These are phyloP conservation scores for Argynnis bischoffii DNA, from an alignment of 2,888 invertebrate genomes.

Conservation along the genomic window DNA sequence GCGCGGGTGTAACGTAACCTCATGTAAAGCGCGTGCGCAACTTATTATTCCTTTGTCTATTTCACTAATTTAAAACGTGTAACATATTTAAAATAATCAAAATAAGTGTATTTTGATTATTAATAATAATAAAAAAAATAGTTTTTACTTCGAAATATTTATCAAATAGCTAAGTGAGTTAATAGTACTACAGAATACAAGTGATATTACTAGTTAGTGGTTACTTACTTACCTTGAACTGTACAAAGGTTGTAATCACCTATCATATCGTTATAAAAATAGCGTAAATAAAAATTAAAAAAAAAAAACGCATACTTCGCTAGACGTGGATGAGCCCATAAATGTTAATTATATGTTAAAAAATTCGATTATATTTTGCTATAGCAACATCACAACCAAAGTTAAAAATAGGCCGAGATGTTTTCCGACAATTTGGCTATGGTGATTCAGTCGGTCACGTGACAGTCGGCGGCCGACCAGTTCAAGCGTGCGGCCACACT, in stretches of 20 bases:
- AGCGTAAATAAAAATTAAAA: background rate
- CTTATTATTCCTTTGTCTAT: background rate
- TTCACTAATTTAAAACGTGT: background rate
- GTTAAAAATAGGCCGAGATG: background rate
- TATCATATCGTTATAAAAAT: background rate
- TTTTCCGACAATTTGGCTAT: constrained; percentile 10
- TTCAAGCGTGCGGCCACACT: background rate
- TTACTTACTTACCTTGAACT: constrained; percentile 11
- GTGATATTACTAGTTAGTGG: constrained; percentile 7
- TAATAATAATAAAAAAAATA: background rate
- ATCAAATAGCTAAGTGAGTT: background rate
- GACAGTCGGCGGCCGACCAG: constrained; percentile 12
- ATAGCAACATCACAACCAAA: constrained; percentile 15
- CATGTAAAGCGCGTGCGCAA: constrained; percentile 9
- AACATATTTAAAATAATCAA: background rate
- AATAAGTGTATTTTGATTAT: background rate
- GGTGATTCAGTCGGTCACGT: constrained; percentile 8
- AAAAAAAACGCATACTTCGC: background rate
- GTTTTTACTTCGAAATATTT: background rate
- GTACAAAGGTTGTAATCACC: background rate
- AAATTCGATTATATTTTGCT: constrained; percentile 2
- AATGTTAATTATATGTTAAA: background rate
- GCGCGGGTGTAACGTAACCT: constrained; percentile 2
- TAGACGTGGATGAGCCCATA: constrained; percentile 3
- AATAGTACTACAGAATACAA: background rate